Base-by-base conservation (phyloP, 2,113 vertebrate genomes). In the Sapajus apella region DNA sequence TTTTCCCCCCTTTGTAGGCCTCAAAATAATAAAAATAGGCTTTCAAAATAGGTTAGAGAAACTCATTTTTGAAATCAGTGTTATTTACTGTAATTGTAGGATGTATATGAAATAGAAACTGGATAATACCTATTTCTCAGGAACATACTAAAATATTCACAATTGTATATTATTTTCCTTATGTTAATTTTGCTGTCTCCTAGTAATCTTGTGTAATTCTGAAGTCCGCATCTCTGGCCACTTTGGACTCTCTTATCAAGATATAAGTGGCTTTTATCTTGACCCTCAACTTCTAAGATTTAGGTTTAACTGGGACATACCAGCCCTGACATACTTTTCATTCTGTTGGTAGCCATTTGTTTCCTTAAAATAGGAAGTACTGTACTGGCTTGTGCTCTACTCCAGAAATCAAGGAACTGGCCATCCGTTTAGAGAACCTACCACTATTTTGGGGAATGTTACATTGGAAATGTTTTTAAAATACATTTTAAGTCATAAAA, bases 1-100 rank as follows among this genome's bases (percentile, higher is more conserved):
- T 43, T 80, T 94, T 91, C 52, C 18, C 77, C 77, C 27, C 4
- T 61, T 73, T 68, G 86, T 17, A 68, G 21, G 4, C 79, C 8
- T 3, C 61, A 64, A 64, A 32, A 64, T 64, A 64, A 79, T 92
- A 73, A 92, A 96, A 94, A 30, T 93, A 84, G 30, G 23, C 37
- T 93, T 96, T 95, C 11, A 79, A 56, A 94, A 66, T 80, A 92
- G 72, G 43, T 64, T 83, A 86, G 37, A 92, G 35, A 96, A 96
- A 68, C n/a, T 84, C 70, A 47, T 10, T 20, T 92, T 95, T 87
- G 30, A 90, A 94, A 95, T 94, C 27, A 64, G 12, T 93, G 23
- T 86, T 84, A 10, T 55, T 97, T n/a, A 68, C 14, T 81, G 32
- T 86, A 73, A 37, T 45, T 10, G 3, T 68, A 86, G 20, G 21